Conservation (phyloP, 1,140 invertebrate genomes). For the Heliconius himera region DNA sequence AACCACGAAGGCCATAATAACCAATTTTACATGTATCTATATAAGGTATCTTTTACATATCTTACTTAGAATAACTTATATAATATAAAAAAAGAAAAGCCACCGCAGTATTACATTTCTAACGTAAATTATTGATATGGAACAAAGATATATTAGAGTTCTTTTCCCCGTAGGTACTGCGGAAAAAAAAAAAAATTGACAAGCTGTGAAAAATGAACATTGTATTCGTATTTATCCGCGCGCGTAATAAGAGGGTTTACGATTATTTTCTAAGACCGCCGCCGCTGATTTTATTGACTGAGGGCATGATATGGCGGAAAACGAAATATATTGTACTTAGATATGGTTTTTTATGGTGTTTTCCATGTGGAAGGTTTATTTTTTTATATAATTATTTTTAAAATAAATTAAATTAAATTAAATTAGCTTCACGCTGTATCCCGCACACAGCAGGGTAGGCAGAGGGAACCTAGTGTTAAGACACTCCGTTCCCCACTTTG, state of each 20-base stretch:
- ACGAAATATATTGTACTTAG: not conserved
- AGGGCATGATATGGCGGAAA: not conserved
- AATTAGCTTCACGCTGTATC: no score
- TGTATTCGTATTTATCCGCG: constrained; percentile 21
- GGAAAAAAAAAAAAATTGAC: constrained; percentile 17
- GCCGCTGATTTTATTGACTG: constrained; percentile 4
- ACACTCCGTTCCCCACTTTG: no score
- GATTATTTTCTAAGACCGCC: not conserved
- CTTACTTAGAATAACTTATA: no score
- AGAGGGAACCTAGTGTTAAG: no score
- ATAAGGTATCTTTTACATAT: no score
- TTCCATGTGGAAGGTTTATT: not conserved
- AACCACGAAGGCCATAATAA: no score
- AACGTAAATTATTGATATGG: not conserved
- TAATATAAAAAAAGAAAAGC: not conserved
- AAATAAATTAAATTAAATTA: no score
- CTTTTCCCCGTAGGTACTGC: constrained; percentile 20
- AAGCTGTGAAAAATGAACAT: constrained; percentile 16
- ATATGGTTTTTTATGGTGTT: not conserved
- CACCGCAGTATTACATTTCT: not conserved
- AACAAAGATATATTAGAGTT: not conserved
- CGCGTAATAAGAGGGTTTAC: constrained; percentile 9
- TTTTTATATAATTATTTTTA: no score
- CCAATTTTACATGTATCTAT: no score
- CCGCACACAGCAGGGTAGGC: no score